phyloP scores from a whole-genome alignment of 2,888 invertebrate species.

The Orthosia cruda region DNA sequence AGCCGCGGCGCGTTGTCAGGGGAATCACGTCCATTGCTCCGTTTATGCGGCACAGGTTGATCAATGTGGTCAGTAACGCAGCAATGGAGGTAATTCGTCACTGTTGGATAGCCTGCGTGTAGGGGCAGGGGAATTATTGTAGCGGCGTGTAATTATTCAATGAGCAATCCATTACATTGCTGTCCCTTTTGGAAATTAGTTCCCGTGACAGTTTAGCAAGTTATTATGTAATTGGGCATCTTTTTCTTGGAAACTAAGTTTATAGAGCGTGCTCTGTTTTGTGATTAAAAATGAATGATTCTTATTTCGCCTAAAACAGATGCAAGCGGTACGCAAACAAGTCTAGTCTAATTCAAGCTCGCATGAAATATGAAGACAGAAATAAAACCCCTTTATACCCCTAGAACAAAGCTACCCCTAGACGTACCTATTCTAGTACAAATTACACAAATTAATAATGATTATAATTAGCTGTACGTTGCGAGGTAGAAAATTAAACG shows the following conservation, averaged over 20 bases:
- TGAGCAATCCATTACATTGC: conserved; percentile 46
- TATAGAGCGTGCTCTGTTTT: background rate
- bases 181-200: conserved; percentile 34
- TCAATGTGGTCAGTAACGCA: conserved; percentile 14
- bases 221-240: background rate
- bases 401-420: conserved; percentile 17
- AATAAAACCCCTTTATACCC: background rate
- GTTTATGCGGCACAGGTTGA: conserved; percentile 19
- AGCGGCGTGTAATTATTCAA: conserved; percentile 47
- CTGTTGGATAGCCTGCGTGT: conserved; percentile 1
- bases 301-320: background rate
- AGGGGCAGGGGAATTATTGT: conserved; percentile 5
- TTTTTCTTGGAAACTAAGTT: background rate
- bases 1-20: background rate
- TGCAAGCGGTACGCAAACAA: background rate
- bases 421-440: background rate
- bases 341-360: background rate
- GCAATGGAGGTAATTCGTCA: conserved; percentile 29
- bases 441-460: too few relatives aligned
- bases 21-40: conserved; percentile 18
- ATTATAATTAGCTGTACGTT: background rate
- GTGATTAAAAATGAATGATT: background rate
- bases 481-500: conserved; percentile 23
- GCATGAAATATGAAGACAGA: background rate
- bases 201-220: conserved; percentile 11